Evolutionary conservation across 2,797 vertebrate species (phyloP).

Genomic region (Smutsia temminckii): DNA sequence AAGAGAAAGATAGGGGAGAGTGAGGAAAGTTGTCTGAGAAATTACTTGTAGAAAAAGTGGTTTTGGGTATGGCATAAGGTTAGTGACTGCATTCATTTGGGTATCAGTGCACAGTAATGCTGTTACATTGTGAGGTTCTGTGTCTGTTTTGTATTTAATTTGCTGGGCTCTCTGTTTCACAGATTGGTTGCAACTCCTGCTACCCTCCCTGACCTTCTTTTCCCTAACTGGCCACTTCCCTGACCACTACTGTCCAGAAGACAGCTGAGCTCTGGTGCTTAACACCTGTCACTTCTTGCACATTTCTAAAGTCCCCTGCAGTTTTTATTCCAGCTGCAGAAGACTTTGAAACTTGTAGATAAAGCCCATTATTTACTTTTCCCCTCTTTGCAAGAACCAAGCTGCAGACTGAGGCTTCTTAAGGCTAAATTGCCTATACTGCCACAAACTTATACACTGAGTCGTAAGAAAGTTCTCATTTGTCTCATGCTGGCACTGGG

Average conservation of each 20-base stretch:
- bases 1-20: background rate
- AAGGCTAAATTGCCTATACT: background rate
- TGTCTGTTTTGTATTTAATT: background rate
- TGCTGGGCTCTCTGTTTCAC: background rate
- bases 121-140: background rate
- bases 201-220: background rate
- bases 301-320: background rate
- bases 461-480: constrained; percentile 42
- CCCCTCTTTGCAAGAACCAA: background rate
- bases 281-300: background rate
- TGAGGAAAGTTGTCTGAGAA: background rate
- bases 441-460: constrained; percentile 45
- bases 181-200: background rate
- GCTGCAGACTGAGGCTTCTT: background rate
- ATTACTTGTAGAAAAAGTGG: background rate
- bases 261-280: background rate
- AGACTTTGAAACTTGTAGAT: constrained; percentile 51
- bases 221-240: background rate
- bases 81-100: background rate
- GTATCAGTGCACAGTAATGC: background rate
- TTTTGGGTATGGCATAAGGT: background rate
- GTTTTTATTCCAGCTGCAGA: background rate
- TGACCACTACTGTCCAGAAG: background rate
- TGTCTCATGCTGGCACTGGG: constrained; percentile 43
- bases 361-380: constrained; percentile 42